Evolutionary conservation across 2,888 invertebrate genomes (phyloP), one percentile per base, ranked within the genome.

Genomic region (Halocaridina rubra): DNA sequence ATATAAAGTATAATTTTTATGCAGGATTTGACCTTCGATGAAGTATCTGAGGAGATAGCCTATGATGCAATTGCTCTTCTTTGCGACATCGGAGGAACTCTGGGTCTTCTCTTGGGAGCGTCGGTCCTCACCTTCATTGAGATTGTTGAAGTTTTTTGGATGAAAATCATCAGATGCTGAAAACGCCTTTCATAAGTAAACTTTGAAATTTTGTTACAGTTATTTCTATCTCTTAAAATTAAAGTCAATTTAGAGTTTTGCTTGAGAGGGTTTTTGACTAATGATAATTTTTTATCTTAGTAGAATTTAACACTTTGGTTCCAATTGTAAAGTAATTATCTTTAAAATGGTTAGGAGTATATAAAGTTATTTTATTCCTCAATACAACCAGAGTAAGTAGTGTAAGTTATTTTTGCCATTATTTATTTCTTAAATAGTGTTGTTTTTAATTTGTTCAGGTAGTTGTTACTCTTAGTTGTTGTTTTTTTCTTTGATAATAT

Each of bases 111-210:
- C 74, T 39, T 84, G 32, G 84, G 84, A 24, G 84, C 84, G 3
- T 84, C 84, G 10, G 84, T 84, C 22, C 84, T 84, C 53, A 84
- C 84, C 27, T 80, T 80, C 75, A 78, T 84, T n/a, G 80, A 84
- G 74, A 53, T 79, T n/a, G 33, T 84, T 33, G 84, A 84, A 29
- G 78, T 84, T 29, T 7, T 71, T 1, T 39, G 71, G 33, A 57
- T 77, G 19, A 84, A 84, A 61, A 7, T 82, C 59, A 53, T 64
- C 19, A 16, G 53, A 29, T 57, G 57, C 4, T 29, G 10, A 13
- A 22, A 32, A 13, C 30, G n/a, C 16, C 13, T 22, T 24, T 13
- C n/a, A 19, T 1, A 27, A 59, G 16, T 24, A 27, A 30, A 39
- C 16, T 29, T 16, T n/a, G 22, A 33, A 30, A 29, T 16, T 10